phyloP scores from a whole-genome alignment of 92 coral and sea anemone species.

The Actinostola sp. region DNA sequence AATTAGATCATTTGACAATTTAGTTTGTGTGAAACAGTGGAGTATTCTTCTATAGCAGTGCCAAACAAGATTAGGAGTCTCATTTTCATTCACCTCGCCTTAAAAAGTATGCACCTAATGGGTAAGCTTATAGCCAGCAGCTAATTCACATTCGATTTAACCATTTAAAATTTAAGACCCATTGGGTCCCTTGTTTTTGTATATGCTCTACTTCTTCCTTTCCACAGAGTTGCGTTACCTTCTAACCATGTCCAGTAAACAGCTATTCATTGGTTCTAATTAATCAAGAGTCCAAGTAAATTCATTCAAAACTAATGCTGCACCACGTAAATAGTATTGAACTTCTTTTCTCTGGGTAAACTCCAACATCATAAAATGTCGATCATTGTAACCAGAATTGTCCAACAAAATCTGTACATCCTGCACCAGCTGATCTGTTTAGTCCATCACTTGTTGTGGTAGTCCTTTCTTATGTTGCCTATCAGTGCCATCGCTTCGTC shows the following conservation, averaged over 20 bases:
- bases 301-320: too few relatives aligned
- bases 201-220: background rate
- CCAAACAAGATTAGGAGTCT: background rate
- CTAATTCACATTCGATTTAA: background rate
- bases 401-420: too few relatives aligned
- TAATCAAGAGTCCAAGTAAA: background rate
- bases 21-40: background rate
- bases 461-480: too few relatives aligned
- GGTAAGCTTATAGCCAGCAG: background rate
- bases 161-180: too few relatives aligned
- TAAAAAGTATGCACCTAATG: background rate
- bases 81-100: background rate
- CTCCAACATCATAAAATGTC: too few relatives aligned
- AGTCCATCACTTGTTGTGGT: too few relatives aligned
- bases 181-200: slow-evolving; percentile 3
- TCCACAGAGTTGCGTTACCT: slow-evolving; percentile 7
- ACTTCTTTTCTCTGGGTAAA: too few relatives aligned
- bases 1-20: background rate
- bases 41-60: background rate
- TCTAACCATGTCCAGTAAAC: background rate
- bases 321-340: too few relatives aligned
- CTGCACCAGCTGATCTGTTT: too few relatives aligned
- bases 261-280: background rate
- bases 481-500: too few relatives aligned
- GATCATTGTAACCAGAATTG: too few relatives aligned